Evolutionary conservation across 2,113 vertebrate species (phyloP).

Genomic region (Martes martes): DNA sequence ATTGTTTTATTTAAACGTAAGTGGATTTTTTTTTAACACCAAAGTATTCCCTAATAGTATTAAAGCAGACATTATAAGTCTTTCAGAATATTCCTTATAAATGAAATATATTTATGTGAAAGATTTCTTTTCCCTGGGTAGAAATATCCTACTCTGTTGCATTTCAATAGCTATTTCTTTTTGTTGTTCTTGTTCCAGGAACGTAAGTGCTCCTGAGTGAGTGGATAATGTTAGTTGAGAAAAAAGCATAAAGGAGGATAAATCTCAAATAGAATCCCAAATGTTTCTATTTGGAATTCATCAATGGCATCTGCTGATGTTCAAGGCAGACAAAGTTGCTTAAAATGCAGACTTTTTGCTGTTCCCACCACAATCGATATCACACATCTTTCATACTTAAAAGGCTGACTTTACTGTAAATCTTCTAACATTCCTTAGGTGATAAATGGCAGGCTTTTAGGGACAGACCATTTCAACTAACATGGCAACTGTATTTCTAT

Average conservation of each 20-base stretch:
- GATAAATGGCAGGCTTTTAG: conserved; percentile 78
- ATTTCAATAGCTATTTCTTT: conserved; percentile 57
- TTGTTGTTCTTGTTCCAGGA: conserved; percentile 72
- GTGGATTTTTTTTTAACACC: neutral
- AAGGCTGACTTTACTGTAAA: conserved; percentile 84
- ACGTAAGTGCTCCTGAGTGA: conserved; percentile 55
- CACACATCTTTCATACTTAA: conserved; percentile 79
- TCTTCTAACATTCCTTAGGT: conserved; percentile 80
- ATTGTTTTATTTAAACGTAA: neutral
- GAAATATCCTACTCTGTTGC: conserved; percentile 43
- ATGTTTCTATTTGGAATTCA: conserved; percentile 73
- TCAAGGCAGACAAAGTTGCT: conserved; percentile 74
- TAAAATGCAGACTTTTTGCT: conserved; percentile 78
- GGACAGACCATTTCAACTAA: conserved; percentile 59
- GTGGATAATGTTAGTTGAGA: conserved; percentile 50
- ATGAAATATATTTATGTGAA: conserved; percentile 29
- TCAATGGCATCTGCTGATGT: conserved; percentile 76
- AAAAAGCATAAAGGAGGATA: conserved; percentile 50
- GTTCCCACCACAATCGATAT: conserved; percentile 79
- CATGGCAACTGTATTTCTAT: conserved; percentile 64
- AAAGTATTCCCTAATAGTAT: neutral
- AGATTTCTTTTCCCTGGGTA: conserved; percentile 1
- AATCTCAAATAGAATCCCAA: conserved; percentile 80
- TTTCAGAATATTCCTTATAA: neutral
- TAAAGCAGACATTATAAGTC: neutral